A percentile compares a stretch with the other conserved stretches of the same genome.
Evolutionary conservation across 2,888 invertebrate genomes (phyloP).

Genomic region (Patella pellucida): DNA sequence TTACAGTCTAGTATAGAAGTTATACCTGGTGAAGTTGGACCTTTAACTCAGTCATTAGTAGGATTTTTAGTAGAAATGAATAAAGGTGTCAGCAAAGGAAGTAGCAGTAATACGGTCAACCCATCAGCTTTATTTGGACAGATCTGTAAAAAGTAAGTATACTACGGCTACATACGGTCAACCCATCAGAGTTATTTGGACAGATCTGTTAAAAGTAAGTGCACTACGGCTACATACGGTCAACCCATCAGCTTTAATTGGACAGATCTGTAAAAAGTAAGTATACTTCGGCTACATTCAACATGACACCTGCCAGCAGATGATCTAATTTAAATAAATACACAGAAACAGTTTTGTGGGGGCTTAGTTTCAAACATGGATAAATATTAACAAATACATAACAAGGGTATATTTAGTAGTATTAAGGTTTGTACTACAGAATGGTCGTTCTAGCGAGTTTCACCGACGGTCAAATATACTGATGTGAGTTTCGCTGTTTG

Average conservation of each 20-base stretch:
- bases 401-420: no score
- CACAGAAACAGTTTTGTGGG: neutral
- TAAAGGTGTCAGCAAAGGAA: slow-evolving; percentile 54
- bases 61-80: slow-evolving; percentile 71
- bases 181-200: slow-evolving; percentile 69
- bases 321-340: neutral
- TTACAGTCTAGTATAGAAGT: slow-evolving; percentile 67
- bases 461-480: no score
- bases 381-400: no score
- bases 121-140: slow-evolving; percentile 70
- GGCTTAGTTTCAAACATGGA: neutral
- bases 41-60: slow-evolving; percentile 68
- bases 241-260: slow-evolving; percentile 70
- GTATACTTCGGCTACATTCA: slow-evolving; percentile 18
- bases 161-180: slow-evolving; percentile 45
- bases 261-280: slow-evolving; percentile 71
- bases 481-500: no score
- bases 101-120: slow-evolving; percentile 53
- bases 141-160: slow-evolving; percentile 69
- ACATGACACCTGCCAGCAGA: neutral
- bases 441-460: no score
- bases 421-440: no score
- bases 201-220: slow-evolving; percentile 71
- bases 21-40: slow-evolving; percentile 66
- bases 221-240: slow-evolving; percentile 36